Evolutionary conservation across 2,888 invertebrate genomes (phyloP), one percentile per base, ranked within the genome.

Genomic region (Agrotis exclamationis): DNA sequence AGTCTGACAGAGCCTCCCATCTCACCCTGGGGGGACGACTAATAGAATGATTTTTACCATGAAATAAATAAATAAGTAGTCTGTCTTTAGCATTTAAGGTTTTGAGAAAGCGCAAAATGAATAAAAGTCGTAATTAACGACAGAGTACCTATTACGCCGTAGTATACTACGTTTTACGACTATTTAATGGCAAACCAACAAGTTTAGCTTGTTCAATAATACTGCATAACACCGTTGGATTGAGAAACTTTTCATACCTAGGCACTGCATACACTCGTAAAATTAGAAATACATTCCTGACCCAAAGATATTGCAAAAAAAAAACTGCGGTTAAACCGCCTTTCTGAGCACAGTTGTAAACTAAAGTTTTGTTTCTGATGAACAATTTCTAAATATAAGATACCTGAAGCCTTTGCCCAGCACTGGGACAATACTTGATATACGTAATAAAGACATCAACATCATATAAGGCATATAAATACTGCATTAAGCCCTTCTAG

Each of bases 211-310:
- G 66, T 67, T 47, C 13, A 64, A 47, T 57, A 53, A 70, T 69
- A n/a, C n/a, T n/a, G n/a, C n/a, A 45, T 39, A 66, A 44, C 44
- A 53, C 47, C 24, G 16, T 53, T 20, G 13, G 13, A n/a, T 59
- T 51, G 59, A 39, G 62, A 65, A 77, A 77, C 48, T 20, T 18
- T 63, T 56, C 28, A 24, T 24, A 68, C 22, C 5, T 22, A 48
- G 24, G 6, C 47, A 57, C 14, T 56, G 56, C 51, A 53, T 53
- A 72, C 11, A 33, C 47, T 47, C 59, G 54, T 63, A 24, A 74
- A 48, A 78, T 68, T 60, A 54, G 57, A 69, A 77, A 79, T 24
- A 53, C 59, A 79, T 70, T 70, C 62, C 39, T 44, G 39, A 4
- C 22, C n/a, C 59, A 24, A 54, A 28, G 14, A 50, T 50, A 54